These are phyloP conservation scores for Siderastrea radians DNA, from an alignment of 92 coral and sea anemone species.

Conservation along the genomic window DNA sequence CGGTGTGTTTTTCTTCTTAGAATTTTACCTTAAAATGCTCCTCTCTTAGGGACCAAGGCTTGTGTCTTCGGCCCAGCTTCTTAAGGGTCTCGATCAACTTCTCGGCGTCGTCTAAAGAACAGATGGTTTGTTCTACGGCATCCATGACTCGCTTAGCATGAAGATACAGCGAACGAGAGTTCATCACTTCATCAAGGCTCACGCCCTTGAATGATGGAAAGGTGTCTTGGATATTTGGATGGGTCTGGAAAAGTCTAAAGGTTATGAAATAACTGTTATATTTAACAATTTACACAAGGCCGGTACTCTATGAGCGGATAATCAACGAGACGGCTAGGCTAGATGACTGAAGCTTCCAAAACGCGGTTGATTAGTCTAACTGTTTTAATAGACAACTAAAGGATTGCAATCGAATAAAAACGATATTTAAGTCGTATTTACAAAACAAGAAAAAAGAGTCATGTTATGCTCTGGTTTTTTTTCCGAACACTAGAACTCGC, in stretches of 20 bases:
- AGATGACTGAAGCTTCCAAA: too few relatives aligned
- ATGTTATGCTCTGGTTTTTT: too few relatives aligned
- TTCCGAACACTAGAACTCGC: too few relatives aligned
- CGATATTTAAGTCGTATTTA: too few relatives aligned
- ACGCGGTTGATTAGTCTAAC: too few relatives aligned
- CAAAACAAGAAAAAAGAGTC: too few relatives aligned
- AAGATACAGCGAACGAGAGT: constrained; percentile 80
- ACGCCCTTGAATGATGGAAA: constrained; percentile 84
- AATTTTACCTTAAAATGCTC: constrained; percentile 73
- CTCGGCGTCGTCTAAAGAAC: constrained; percentile 69
- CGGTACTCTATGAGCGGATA: background rate
- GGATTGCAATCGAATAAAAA: too few relatives aligned
- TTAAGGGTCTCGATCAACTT: constrained; percentile 43
- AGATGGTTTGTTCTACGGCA: constrained; percentile 67
- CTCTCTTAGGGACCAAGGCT: constrained; percentile 62
- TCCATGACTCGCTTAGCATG: constrained; percentile 85
- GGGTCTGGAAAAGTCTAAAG: constrained; percentile 68
- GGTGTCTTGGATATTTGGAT: constrained; percentile 78
- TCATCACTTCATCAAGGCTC: constrained; percentile 73
- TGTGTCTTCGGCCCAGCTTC: constrained; percentile 72
- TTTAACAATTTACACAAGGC: too few relatives aligned
- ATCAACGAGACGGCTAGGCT: too few relatives aligned
- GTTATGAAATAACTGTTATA: background rate
- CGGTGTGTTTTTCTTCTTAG: too few relatives aligned
- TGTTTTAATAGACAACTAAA: too few relatives aligned